These are phyloP conservation scores for Salpingus planirostris DNA, from an alignment of 2,888 invertebrate species.

Conservation along the genomic window DNA sequence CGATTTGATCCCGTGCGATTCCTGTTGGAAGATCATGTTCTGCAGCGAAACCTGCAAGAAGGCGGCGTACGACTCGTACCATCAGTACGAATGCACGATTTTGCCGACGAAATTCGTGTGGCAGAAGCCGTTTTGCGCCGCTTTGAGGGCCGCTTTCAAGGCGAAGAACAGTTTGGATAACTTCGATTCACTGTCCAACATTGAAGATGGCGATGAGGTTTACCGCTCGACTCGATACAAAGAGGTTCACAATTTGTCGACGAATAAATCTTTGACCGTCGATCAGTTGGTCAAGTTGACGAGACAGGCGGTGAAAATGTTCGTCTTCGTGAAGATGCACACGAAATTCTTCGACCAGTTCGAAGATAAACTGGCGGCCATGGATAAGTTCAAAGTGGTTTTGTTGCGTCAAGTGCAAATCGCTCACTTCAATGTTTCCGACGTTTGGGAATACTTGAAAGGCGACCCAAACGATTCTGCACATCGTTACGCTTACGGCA, in stretches of 20 bases:
- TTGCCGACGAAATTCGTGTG: constrained; percentile 39
- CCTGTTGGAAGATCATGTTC: constrained; percentile 53
- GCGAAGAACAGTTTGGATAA: constrained; percentile 34
- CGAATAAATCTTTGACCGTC: too few species aligned
- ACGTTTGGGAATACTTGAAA: constrained; percentile 48
- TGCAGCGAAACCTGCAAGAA: constrained; percentile 52
- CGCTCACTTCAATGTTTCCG: constrained; percentile 44
- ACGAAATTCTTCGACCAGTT: constrained; percentile 2
- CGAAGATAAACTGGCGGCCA: too few species aligned
- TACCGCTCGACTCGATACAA: constrained; percentile 36
- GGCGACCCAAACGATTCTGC: too few species aligned
- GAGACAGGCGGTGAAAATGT: not conserved
- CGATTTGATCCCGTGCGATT: constrained; percentile 38
- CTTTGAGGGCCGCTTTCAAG: constrained; percentile 12
- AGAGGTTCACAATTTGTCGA: constrained; percentile 52
- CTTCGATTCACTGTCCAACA: too few species aligned
- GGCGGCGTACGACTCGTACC: constrained; percentile 45
- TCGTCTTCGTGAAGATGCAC: not conserved
- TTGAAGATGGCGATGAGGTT: not conserved
- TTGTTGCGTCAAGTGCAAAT: constrained; percentile 6
- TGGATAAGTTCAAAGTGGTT: constrained; percentile 13
- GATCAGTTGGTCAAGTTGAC: too few species aligned
- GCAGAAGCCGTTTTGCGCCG: not conserved
- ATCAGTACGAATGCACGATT: too few species aligned
- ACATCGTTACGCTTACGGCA: too few species aligned